Percentiles rank a stretch among this genome's conserved stretches.
Conservation (phyloP, 2,797 vertebrate genomes). For the Cetoscarus ocellatus region DNA sequence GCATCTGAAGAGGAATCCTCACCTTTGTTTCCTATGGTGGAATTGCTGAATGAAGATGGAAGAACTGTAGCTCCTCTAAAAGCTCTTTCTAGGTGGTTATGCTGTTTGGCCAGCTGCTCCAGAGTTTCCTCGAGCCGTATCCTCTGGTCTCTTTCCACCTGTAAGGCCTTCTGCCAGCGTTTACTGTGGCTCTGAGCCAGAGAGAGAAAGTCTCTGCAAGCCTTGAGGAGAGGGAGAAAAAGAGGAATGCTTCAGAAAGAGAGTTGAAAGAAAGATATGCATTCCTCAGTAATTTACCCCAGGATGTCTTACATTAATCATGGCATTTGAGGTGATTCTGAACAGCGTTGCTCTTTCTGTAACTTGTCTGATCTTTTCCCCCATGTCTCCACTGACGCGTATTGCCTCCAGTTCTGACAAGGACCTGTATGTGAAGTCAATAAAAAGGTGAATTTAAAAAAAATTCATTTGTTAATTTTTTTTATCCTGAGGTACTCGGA, state of each 20-base stretch:
- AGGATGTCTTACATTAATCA: conserved; percentile 92
- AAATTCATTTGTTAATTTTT: background rate
- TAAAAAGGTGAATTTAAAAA: background rate
- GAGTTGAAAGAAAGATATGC: background rate
- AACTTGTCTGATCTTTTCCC: conserved; percentile 95
- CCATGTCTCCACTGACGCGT: conserved; percentile 87
- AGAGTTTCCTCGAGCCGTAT: conserved; percentile 95
- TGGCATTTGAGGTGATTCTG: conserved; percentile 97
- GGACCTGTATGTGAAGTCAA: conserved; percentile 85
- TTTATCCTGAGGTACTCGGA: background rate
- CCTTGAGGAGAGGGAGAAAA: conserved; percentile 75
- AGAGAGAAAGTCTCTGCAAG: conserved; percentile 93
- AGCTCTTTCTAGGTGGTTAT: conserved; percentile 95
- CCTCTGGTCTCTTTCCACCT: conserved; percentile 93
- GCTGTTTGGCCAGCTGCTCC: conserved; percentile 97
- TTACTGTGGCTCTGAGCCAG: conserved; percentile 94
- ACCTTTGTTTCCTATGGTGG: conserved; percentile 87
- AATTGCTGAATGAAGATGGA: conserved; percentile 82
- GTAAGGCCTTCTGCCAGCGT: conserved; percentile 96
- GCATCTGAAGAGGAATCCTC: background rate
- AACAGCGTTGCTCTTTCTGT: conserved; percentile 96
- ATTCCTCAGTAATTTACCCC: background rate
- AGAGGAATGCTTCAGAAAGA: conserved; percentile 15
- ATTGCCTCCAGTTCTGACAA: conserved; percentile 94
- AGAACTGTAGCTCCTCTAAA: conserved; percentile 95